phyloP scores from a whole-genome alignment of 2,113 vertebrate species.

The Nibea coibor region DNA sequence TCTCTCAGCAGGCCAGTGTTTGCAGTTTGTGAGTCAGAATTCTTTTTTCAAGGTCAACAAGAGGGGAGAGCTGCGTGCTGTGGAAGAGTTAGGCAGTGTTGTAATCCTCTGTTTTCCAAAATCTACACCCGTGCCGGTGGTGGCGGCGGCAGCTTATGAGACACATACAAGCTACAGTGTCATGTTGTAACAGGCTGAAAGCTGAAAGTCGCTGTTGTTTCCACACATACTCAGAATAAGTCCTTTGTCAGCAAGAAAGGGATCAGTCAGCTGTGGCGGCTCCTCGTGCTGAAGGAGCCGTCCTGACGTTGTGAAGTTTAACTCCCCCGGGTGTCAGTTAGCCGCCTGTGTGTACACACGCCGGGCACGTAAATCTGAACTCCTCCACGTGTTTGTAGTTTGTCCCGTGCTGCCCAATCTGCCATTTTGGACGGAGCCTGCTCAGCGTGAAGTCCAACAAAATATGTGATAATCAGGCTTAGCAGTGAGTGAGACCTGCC shows the following conservation, averaged over 20 bases:
- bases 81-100: conserved; percentile 48
- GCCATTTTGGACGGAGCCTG: not conserved
- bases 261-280: conserved; percentile 57
- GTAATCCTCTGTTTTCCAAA: conserved; percentile 43
- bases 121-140: conserved; percentile 2
- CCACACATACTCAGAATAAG: conserved; percentile 54
- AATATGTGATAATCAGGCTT: conserved; percentile 39
- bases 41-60: conserved; percentile 77
- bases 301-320: conserved; percentile 2
- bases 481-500: not conserved
- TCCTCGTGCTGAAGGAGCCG: conserved; percentile 13
- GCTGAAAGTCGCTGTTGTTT: conserved; percentile 58
- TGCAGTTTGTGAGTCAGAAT: conserved; percentile 76
- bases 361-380: not conserved
- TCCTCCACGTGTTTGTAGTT: not conserved
- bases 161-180: conserved; percentile 36
- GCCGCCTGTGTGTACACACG: not conserved
- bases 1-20: conserved; percentile 55
- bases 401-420: not conserved
- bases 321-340: not conserved
- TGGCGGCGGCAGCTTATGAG: not conserved
- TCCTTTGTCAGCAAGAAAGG: conserved; percentile 60
- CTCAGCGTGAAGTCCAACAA: conserved; percentile 2
- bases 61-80: conserved; percentile 31
- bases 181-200: conserved; percentile 58